Percentiles rank a stretch among this genome's conserved stretches.
These are phyloP conservation scores for Platycheirus rosarum DNA, from an alignment of 2,888 invertebrate genomes.

Conservation along the genomic window DNA sequence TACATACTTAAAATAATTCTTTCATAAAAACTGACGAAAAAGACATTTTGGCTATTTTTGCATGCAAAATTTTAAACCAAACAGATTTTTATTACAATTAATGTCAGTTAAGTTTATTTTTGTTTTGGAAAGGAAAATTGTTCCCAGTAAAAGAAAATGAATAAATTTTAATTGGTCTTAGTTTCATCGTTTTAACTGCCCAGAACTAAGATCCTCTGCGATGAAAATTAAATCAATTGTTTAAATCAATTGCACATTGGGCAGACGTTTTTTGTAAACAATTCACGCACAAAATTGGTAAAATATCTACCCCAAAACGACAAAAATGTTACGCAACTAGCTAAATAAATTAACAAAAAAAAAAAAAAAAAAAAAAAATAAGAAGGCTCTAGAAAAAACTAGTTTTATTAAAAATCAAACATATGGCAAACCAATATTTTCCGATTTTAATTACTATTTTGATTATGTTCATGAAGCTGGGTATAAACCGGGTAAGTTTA, in stretches of 20 bases:
- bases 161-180: conserved; percentile 77
- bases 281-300: conserved; percentile 83
- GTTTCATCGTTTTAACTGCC: conserved; percentile 82
- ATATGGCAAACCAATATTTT: conserved; percentile 13
- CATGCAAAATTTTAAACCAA: conserved; percentile 3
- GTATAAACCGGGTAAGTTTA: conserved; percentile 63
- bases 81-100: background rate
- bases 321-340: conserved; percentile 47
- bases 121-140: background rate
- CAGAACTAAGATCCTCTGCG: conserved; percentile 81
- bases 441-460: conserved; percentile 14
- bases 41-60: background rate
- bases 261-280: conserved; percentile 83
- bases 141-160: background rate
- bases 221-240: conserved; percentile 46
- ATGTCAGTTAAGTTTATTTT: background rate
- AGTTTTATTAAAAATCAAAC: background rate
- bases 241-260: conserved; percentile 75
- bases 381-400: conserved; percentile 1
- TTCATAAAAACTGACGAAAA: background rate
- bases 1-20: background rate
- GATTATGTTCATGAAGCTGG: conserved; percentile 31
- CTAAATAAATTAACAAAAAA: background rate
- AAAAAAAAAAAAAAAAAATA: conserved; percentile 7
- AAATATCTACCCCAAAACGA: conserved; percentile 76